A percentile compares a stretch with the other conserved stretches of the same genome.
These are phyloP conservation scores for Hylia prasina DNA, from an alignment of 2,113 vertebrate species.

Conservation along the genomic window DNA sequence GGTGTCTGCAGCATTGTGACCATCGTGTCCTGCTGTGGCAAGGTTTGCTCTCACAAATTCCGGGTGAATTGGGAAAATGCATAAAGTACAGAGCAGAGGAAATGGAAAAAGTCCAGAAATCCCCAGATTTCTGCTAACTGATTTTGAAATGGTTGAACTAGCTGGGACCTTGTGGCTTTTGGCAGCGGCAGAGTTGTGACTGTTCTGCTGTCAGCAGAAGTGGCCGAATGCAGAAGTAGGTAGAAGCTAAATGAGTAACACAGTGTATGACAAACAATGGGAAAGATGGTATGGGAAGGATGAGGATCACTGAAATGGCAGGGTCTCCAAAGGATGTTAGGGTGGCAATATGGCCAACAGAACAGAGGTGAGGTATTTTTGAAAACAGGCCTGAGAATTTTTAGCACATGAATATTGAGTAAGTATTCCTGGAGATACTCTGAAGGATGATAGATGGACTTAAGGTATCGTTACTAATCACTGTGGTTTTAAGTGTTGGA, in stretches of 20 bases:
- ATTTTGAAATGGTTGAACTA: not conserved
- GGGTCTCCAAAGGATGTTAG: not conserved
- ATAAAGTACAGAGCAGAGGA: not conserved
- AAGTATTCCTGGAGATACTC: conserved; percentile 50
- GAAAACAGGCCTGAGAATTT: conserved; percentile 23
- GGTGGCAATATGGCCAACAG: not conserved
- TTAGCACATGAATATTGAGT: conserved; percentile 22
- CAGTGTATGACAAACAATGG: not conserved
- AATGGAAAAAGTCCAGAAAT: not conserved
- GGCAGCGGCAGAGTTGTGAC: not conserved
- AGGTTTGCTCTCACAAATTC: not conserved
- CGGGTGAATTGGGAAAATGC: not conserved
- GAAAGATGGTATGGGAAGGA: not conserved
- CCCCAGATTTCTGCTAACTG: not conserved
- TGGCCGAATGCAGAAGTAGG: not conserved
- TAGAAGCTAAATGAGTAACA: not conserved
- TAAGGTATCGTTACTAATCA: conserved; percentile 43
- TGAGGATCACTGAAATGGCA: not conserved
- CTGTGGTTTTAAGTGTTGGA: conserved; percentile 41
- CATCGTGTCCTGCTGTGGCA: not conserved
- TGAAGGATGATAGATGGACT: conserved; percentile 31
- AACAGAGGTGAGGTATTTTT: not conserved
- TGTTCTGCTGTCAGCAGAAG: not conserved
- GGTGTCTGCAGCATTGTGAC: not conserved
- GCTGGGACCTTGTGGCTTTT: not conserved